A percentile compares a stretch with the other conserved stretches of the same genome.
Conservation (phyloP, 2,113 vertebrate genomes). For the Morone chrysops region DNA sequence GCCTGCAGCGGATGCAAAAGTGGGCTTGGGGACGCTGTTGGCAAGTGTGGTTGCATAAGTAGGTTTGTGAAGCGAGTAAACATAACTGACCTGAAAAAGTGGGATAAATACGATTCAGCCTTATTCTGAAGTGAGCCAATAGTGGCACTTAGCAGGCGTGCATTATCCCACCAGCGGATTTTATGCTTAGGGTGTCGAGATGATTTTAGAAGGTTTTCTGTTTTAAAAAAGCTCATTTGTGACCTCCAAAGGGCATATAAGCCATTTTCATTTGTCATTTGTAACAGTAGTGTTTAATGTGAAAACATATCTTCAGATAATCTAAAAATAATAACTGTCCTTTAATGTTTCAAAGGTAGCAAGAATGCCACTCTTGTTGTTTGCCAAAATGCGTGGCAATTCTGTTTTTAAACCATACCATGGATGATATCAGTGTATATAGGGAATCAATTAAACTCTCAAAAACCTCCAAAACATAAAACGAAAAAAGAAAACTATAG, state of each 20-base stretch:
- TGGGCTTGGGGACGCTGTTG: conserved; percentile 16
- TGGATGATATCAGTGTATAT: too few species aligned
- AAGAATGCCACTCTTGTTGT: too few species aligned
- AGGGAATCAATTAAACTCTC: too few species aligned
- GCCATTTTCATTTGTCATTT: neutral
- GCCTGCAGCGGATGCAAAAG: conserved; percentile 40
- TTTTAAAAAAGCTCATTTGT: too few species aligned
- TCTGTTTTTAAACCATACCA: too few species aligned
- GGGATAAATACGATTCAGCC: neutral
- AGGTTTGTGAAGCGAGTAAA: conserved; percentile 40
- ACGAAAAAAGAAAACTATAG: too few species aligned
- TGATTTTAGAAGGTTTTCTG: neutral
- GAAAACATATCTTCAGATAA: too few species aligned
- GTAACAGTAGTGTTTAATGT: neutral
- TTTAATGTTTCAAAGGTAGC: too few species aligned
- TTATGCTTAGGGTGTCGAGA: neutral
- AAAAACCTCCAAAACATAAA: too few species aligned
- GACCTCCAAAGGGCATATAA: neutral
- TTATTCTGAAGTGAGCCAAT: neutral
- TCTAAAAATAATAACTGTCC: too few species aligned
- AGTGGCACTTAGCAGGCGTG: neutral
- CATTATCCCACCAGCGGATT: neutral
- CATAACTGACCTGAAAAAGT: conserved; percentile 26
- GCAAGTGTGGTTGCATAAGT: conserved; percentile 47
- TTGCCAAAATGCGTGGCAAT: too few species aligned